Percentiles rank a stretch among this genome's conserved stretches.
phyloP scores from a whole-genome alignment of 1,140 invertebrate species.

The Holotrichia oblita region DNA sequence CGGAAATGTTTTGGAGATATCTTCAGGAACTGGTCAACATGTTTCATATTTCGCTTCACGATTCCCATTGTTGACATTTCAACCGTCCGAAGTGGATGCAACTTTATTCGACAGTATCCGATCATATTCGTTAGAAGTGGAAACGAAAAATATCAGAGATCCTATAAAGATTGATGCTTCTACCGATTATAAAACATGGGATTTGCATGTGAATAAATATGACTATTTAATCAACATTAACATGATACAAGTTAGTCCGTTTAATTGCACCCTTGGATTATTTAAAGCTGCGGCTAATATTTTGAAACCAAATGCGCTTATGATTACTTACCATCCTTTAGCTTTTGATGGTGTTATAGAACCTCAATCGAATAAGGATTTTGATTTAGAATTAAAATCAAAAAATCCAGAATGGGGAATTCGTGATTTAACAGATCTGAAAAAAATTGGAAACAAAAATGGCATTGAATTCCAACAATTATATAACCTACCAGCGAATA shows the following conservation, averaged over 20 bases:
- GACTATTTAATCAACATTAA: conserved; percentile 86
- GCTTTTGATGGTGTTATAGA: conserved; percentile 76
- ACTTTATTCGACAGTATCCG: conserved; percentile 74
- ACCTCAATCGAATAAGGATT: conserved; percentile 84
- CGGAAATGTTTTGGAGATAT: conserved; percentile 74
- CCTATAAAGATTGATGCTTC: conserved; percentile 76
- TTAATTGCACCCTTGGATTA: conserved; percentile 74
- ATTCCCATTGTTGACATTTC: conserved; percentile 78
- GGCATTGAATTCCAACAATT: conserved; percentile 71
- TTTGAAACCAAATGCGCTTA: conserved; percentile 72
- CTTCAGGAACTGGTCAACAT: conserved; percentile 88
- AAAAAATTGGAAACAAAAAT: conserved; percentile 71
- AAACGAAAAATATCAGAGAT: conserved; percentile 71
- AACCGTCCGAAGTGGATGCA: conserved; percentile 79
- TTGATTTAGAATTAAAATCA: conserved; percentile 72
- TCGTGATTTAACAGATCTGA: conserved; percentile 77
- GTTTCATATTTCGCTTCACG: conserved; percentile 76
- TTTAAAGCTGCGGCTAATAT: conserved; percentile 75
- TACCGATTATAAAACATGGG: conserved; percentile 65
- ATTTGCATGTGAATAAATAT: conserved; percentile 62
- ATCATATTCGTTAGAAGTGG: conserved; percentile 69
- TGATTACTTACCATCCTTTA: conserved; percentile 88
- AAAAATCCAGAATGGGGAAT: conserved; percentile 80
- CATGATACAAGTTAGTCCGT: conserved; percentile 85
- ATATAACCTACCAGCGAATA: conserved; percentile 86